A percentile compares a stretch with the other conserved stretches of the same genome.
phyloP scores from a whole-genome alignment of 30 jellyfish, hydroid and myxozoan species.

The Aurelia aurita complex sp. Pacific region DNA sequence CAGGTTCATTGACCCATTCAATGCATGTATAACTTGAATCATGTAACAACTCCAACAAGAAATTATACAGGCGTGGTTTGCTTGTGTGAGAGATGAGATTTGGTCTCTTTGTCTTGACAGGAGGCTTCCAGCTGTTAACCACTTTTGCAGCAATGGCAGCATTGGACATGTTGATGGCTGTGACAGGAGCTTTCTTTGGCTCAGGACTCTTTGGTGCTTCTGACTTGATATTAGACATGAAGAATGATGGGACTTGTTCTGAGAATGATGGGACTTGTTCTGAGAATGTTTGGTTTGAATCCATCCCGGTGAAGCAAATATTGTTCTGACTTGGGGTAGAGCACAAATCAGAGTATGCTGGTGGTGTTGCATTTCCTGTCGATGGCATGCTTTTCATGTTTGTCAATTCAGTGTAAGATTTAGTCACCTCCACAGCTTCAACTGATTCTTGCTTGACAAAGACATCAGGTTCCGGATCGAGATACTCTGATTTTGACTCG shows the following conservation, averaged over 20 bases:
- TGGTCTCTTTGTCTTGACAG: constrained; percentile 22
- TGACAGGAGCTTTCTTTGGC: background rate
- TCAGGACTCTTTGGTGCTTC: background rate
- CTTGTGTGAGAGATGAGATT: constrained; percentile 40
- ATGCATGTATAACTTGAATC: constrained; percentile 76
- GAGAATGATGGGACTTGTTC: background rate
- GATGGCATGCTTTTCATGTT: background rate
- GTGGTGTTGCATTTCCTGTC: background rate
- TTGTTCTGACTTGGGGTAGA: background rate
- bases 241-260: background rate
- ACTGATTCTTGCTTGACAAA: background rate
- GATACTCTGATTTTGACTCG: background rate
- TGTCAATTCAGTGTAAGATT: background rate
- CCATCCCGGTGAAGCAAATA: background rate
- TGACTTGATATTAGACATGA: background rate
- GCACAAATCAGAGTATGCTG: background rate
- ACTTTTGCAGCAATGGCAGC: constrained; percentile 10
- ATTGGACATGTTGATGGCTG: background rate
- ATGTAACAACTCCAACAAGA: constrained; percentile 66
- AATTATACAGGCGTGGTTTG: constrained; percentile 81
- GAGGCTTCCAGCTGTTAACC: constrained; percentile 26
- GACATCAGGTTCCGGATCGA: background rate
- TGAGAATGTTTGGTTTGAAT: background rate
- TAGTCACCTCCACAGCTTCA: background rate
- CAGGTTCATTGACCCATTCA: constrained; percentile 81